These are phyloP conservation scores for Drosophila nasuta DNA, from an alignment of 1,140 invertebrate genomes.

Conservation along the genomic window DNA sequence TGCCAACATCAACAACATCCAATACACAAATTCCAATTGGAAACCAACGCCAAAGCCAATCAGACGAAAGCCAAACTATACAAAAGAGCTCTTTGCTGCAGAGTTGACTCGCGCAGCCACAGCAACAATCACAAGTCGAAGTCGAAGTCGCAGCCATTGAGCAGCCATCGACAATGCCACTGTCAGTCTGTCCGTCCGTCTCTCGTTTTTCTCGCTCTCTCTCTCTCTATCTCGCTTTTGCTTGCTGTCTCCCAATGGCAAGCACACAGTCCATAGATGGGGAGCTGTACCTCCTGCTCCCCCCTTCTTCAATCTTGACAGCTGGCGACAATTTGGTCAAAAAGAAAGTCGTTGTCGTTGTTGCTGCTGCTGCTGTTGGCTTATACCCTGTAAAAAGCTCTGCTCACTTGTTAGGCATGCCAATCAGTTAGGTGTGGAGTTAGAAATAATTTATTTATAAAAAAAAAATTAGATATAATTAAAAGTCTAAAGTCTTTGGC, in stretches of 20 bases:
- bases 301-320: conserved; percentile 44
- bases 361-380: background rate
- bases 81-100: conserved; percentile 13
- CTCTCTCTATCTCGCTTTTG: background rate
- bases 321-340: conserved; percentile 63
- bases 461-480: no score
- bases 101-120: conserved; percentile 21
- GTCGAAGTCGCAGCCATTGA: conserved; percentile 2
- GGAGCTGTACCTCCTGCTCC: conserved; percentile 13
- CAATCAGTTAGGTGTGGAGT: background rate
- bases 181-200: background rate
- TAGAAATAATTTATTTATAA: no score
- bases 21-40: conserved; percentile 55
- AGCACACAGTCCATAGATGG: conserved; percentile 48
- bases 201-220: background rate
- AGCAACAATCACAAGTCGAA: conserved; percentile 25
- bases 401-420: background rate
- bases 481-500: no score
- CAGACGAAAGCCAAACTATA: conserved; percentile 20
- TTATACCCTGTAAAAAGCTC: conserved; percentile 18
- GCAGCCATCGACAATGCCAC: conserved; percentile 25
- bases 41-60: conserved; percentile 33
- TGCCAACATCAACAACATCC: conserved; percentile 40
- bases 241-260: conserved; percentile 24
- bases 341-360: conserved; percentile 73